These are phyloP conservation scores for Arion vulgaris DNA, from an alignment of 1,140 invertebrate species.

Conservation along the genomic window DNA sequence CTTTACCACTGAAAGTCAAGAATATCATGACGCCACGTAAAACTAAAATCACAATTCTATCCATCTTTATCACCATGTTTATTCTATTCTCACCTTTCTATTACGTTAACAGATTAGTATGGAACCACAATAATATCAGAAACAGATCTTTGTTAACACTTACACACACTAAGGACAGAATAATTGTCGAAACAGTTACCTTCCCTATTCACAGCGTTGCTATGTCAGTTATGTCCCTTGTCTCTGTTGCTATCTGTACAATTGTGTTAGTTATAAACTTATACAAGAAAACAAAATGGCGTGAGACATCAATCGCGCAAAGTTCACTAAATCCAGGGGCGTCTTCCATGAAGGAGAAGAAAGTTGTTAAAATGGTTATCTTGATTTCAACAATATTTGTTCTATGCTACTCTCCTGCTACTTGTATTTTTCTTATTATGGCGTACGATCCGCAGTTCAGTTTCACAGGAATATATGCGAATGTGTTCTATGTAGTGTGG, in stretches of 20 bases:
- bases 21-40: background rate
- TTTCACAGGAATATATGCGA: background rate
- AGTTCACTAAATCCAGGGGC: background rate
- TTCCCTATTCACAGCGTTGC: background rate
- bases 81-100: background rate
- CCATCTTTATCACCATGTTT: background rate
- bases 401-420: background rate
- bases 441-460: background rate
- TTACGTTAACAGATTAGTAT: background rate
- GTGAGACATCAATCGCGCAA: background rate
- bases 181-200: background rate
- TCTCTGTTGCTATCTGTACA: background rate
- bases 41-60: background rate
- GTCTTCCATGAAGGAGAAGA: background rate
- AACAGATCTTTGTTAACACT: background rate
- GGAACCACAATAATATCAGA: background rate
- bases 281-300: conserved; percentile 5
- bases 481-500: conserved; percentile 3
- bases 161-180: background rate
- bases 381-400: conserved; percentile 6
- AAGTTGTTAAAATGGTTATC: conserved; percentile 7
- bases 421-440: background rate
- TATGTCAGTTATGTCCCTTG: background rate
- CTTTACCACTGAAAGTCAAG: conserved; percentile 8
- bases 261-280: background rate